Base-by-base conservation (phyloP, 53 echinoderm and acorn worm genomes). In the Mesocentrotus franciscanus region DNA sequence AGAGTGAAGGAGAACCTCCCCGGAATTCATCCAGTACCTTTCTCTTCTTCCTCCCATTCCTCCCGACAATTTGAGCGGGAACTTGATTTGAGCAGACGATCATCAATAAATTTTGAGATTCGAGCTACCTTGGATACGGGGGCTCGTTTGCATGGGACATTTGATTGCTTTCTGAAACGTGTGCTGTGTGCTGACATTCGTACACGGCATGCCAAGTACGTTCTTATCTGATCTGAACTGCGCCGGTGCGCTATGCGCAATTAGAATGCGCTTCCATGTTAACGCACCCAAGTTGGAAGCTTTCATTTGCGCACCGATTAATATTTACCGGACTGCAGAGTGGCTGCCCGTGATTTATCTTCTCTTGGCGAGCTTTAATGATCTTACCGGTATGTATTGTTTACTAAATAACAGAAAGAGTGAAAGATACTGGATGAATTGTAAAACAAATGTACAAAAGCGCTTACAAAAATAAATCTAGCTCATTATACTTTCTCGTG, bases 1-100 rank as follows among this genome's bases (percentile, higher is more conserved):
- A 71, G 15, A 71, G 71, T 14, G 4, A 8, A 34, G 34, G 10
- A 34, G 14, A 22, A 24, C 71, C 1, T 7, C 26, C 8, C 1
- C 15, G 71, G 71, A 16, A 18, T 71, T 22, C 12, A 71, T 71
- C 12, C 20, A 0, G 11, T 7, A 71, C 22, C 20, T 4, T 71
- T 18, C 8, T 60, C 11, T 60, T 60, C 60, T 8, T 60, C 60
- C 11, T 11, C 60, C 60, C n/a, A n/a, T n/a, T n/a, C n/a, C n/a
- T n/a, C n/a, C n/a, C n/a, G n/a, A n/a, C n/a, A n/a, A n/a, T n/a
- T n/a, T n/a, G n/a, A n/a, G n/a, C n/a, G n/a, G n/a, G n/a, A n/a
- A n/a, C n/a, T n/a, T n/a, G n/a, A n/a, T n/a, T n/a, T 61, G 61
- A 61, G 72, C 72, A 72, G 72, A 72, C 72, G 72, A 15, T 78